A percentile compares a stretch with the other conserved stretches of the same genome.
phyloP scores from a whole-genome alignment of 2,113 vertebrate genomes.

The Triplophysa rosa region DNA sequence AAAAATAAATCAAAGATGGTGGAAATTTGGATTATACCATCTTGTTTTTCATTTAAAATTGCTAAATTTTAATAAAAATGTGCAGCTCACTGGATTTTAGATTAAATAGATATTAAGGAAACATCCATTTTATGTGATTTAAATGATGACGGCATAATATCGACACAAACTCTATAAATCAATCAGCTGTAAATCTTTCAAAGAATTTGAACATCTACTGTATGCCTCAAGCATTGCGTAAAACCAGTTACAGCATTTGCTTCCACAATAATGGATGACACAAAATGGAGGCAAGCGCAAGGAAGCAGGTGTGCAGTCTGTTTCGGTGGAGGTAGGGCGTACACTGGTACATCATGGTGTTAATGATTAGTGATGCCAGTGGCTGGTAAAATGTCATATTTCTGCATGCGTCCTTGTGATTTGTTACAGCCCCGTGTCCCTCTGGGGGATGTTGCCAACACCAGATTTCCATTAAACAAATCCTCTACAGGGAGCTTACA shows the following conservation, averaged over 20 bases:
- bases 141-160: not conserved
- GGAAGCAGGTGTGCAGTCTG: conserved; percentile 22
- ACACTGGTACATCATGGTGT: conserved; percentile 35
- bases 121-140: not conserved
- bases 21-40: no score
- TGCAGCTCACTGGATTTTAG: no score
- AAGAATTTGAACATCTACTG: conserved; percentile 12
- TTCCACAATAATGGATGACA: not conserved
- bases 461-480: conserved; percentile 60
- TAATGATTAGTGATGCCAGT: conserved; percentile 56
- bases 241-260: conserved; percentile 22
- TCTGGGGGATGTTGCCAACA: conserved; percentile 52
- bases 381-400: conserved; percentile 57
- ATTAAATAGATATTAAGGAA: no score
- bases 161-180: not conserved
- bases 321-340: conserved; percentile 10
- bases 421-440: conserved; percentile 51
- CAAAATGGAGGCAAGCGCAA: conserved; percentile 32
- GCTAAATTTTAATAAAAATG: no score
- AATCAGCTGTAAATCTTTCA: not conserved
- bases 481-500: conserved; percentile 44
- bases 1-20: not conserved
- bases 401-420: conserved; percentile 46
- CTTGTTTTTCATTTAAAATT: no score
- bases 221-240: conserved; percentile 10